A percentile compares a stretch with the other conserved stretches of the same genome.
Conservation (phyloP, 2,797 vertebrate species). For the Pogonophryne albipinna region DNA sequence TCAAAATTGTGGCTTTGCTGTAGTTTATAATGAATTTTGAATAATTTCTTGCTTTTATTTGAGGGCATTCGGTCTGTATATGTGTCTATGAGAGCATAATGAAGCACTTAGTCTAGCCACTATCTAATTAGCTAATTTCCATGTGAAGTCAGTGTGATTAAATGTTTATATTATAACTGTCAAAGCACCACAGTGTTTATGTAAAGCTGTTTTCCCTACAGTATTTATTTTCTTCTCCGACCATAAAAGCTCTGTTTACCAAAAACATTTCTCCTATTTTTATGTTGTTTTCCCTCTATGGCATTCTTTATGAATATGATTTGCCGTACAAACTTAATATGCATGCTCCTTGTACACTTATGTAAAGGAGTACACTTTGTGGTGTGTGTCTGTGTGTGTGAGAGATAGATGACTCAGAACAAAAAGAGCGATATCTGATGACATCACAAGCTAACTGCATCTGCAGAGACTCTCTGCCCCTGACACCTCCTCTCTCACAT, state of each 20-base stretch:
- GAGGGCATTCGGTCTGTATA: neutral
- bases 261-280: slow-evolving; percentile 17
- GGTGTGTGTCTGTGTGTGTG: neutral
- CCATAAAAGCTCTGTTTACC: slow-evolving; percentile 19
- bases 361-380: neutral
- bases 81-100: slow-evolving; percentile 20
- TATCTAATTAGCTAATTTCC: slow-evolving; percentile 52
- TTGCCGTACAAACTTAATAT: neutral
- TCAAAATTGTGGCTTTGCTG: slow-evolving; percentile 17
- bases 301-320: neutral
- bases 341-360: neutral
- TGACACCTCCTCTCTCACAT: slow-evolving; percentile 1
- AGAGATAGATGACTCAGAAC: slow-evolving; percentile 37
- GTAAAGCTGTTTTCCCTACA: slow-evolving; percentile 24
- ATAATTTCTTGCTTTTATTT: neutral
- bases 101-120: slow-evolving; percentile 33
- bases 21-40: slow-evolving; percentile 15
- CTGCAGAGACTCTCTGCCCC: slow-evolving; percentile 31
- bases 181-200: slow-evolving; percentile 39
- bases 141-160: slow-evolving; percentile 40
- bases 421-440: slow-evolving; percentile 22
- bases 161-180: slow-evolving; percentile 51
- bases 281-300: neutral
- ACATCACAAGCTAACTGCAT: slow-evolving; percentile 50
- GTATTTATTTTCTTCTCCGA: slow-evolving; percentile 12